phyloP scores from a whole-genome alignment of 2,113 vertebrate genomes.

The Phodopus roborovskii region DNA sequence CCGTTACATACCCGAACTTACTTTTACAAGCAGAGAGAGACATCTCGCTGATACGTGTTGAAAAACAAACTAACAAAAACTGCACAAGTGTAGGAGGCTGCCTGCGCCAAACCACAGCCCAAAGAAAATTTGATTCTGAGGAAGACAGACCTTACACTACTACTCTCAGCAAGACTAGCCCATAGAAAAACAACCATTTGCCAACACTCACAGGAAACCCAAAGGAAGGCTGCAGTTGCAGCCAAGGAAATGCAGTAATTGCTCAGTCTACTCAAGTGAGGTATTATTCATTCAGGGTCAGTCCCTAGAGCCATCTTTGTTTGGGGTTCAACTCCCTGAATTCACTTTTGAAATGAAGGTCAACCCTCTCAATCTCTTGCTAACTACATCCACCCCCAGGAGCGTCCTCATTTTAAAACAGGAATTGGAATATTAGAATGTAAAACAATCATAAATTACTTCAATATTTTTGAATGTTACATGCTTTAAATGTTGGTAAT shows the following conservation, averaged over 20 bases:
- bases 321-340: neutral
- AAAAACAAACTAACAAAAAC: constrained; percentile 59
- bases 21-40: constrained; percentile 43
- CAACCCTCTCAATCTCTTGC: neutral
- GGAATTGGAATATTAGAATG: neutral
- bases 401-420: neutral
- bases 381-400: neutral
- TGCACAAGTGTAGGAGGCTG: neutral
- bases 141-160: neutral
- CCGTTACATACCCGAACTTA: constrained; percentile 37
- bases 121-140: neutral
- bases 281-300: neutral
- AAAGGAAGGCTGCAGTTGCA: neutral
- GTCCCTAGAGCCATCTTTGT: neutral
- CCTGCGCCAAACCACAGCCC: constrained; percentile 18
- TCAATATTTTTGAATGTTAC: neutral
- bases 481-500: constrained; percentile 9
- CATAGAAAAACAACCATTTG: neutral
- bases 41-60: neutral
- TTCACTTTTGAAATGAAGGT: constrained; percentile 15
- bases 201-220: neutral
- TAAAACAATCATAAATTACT: neutral
- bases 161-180: neutral
- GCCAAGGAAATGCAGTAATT: neutral
- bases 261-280: neutral